Evolutionary conservation across 2,888 invertebrate genomes (phyloP), one percentile per base, ranked within the genome.

Genomic region (Clunio marinus): DNA sequence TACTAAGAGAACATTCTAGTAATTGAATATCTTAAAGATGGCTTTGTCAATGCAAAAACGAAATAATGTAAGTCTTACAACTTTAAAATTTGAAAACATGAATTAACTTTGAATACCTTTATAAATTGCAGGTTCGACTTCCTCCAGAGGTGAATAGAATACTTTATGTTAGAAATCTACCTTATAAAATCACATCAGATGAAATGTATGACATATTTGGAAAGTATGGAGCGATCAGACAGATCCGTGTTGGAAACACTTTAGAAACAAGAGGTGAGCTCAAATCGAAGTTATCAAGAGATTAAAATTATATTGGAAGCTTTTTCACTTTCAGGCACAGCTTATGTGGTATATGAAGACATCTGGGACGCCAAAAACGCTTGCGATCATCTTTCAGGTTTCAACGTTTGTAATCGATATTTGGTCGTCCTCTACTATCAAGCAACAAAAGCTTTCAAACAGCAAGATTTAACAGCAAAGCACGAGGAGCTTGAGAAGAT

Each of bases 181-280:
- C 99, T 0, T 99, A 98, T 76, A 99, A 99, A 83, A 99, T 99
- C 73, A 97, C 97, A 62, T 95, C 93, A 4, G 99, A 99, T 80
- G 99, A 99, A 86, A 99, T 99, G 98, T 99, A 99, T 77, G 99
- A 99, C 80, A 99, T 99, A 71, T 99, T 99, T 83, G 99, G 99
- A 17, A 99, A 99, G 83, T 99, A 98, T 81, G 99, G 99, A 73
- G 98, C 99, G 2, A 98, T 99, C 72, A 81, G 99, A 73, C 99
- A 99, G 81, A 99, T 99, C 70, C 83, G 99, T 81, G 93, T 97
- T 15, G 66, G 66, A 1, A 66, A 66, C 22, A 66, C 55, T 13
- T 28, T 46, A 32, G 66, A 66, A 35, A 66, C 66, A 1, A 66
- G 46, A 95, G 51, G 51, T 51, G n/a, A 51, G 51, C 8, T 4